phyloP scores from a whole-genome alignment of 2,888 invertebrate genomes.

The Calameuta filiformis region DNA sequence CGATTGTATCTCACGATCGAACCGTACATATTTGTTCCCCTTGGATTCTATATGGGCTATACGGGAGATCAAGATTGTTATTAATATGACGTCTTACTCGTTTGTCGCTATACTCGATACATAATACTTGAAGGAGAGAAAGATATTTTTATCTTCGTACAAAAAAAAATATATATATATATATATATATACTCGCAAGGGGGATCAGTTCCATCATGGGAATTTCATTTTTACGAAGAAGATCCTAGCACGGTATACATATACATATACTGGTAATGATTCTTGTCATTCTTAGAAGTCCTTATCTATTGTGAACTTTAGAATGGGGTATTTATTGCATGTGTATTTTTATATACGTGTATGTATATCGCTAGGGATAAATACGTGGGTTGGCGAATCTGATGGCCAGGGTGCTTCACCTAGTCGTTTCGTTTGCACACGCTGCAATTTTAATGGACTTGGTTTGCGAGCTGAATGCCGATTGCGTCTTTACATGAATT shows the following conservation, averaged over 20 bases:
- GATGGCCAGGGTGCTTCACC: conserved; percentile 9
- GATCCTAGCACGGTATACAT: not conserved
- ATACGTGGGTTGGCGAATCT: conserved; percentile 13
- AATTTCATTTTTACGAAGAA: not conserved
- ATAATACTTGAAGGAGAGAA: not conserved
- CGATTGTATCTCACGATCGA: not conserved
- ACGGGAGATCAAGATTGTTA: not conserved
- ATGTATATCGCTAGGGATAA: not conserved
- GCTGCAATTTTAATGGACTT: conserved; percentile 2
- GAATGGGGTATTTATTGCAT: not conserved
- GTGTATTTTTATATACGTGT: not conserved
- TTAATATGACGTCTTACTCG: not conserved
- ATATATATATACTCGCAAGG: not conserved
- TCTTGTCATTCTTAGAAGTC: not conserved
- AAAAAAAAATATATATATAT: not conserved
- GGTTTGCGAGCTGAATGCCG: conserved; percentile 10
- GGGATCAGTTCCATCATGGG: not conserved
- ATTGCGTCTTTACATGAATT: conserved; percentile 21
- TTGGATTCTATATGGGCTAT: not conserved
- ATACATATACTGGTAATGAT: not conserved
- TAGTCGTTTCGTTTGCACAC: conserved; percentile 9
- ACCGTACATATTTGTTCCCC: not conserved
- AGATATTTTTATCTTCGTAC: not conserved
- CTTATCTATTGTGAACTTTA: not conserved
- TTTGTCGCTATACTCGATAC: no score